phyloP scores from a whole-genome alignment of 2,113 vertebrate species.

The Gasterosteus nipponicus region DNA sequence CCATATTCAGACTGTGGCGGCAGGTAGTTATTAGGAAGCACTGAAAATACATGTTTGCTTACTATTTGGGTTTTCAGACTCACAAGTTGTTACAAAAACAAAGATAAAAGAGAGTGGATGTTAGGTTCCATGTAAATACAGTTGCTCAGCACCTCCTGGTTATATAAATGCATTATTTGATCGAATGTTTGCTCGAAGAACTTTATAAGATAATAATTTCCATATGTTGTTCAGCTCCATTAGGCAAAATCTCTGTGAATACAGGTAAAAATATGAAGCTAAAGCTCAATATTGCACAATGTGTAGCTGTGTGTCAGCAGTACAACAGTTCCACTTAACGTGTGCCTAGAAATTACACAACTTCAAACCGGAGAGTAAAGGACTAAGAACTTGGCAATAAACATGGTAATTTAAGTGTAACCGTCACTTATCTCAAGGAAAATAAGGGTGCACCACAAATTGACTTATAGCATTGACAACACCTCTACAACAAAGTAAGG shows the following conservation, averaged over 20 bases:
- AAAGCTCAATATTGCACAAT: conserved; percentile 57
- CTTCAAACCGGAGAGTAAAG: conserved; percentile 67
- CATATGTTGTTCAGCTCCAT: neutral
- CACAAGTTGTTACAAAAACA: neutral
- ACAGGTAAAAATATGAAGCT: neutral
- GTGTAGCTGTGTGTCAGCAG: conserved; percentile 44
- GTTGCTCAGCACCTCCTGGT: neutral
- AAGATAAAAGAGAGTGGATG: neutral
- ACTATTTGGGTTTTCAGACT: neutral
- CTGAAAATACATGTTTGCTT: neutral
- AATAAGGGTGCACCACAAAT: conserved; percentile 58
- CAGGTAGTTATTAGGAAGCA: neutral
- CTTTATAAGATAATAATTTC: neutral
- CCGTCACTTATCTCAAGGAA: conserved; percentile 73
- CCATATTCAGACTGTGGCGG: neutral
- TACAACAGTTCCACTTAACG: conserved; percentile 67
- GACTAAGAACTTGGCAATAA: conserved; percentile 78
- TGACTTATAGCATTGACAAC: conserved; percentile 57
- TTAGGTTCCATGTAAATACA: neutral
- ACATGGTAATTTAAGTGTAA: conserved; percentile 81
- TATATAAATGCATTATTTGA: neutral
- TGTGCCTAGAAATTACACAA: conserved; percentile 65
- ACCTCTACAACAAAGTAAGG: conserved; percentile 50
- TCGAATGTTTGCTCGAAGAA: neutral
- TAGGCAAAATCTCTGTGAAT: neutral